Evolutionary conservation across 2,797 vertebrate genomes (phyloP).

Genomic region (Chanos chanos): DNA sequence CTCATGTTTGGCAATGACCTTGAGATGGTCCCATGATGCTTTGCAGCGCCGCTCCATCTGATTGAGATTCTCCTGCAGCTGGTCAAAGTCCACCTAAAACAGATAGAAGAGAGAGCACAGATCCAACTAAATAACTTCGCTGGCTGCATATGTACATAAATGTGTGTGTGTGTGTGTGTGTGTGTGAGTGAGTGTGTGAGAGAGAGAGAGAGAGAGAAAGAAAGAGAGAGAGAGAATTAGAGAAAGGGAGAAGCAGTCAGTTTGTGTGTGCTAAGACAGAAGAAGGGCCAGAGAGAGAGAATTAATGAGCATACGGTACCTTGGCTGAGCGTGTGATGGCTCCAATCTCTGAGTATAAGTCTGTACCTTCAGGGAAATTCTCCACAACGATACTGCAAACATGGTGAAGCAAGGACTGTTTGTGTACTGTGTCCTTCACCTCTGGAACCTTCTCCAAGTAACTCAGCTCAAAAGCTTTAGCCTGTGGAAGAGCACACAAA

Average conservation of each 20-base stretch:
- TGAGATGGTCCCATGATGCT: conserved; percentile 95
- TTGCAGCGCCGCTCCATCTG: conserved; percentile 93
- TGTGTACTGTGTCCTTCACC: conserved; percentile 93
- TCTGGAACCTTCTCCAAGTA: conserved; percentile 96
- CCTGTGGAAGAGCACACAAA: conserved; percentile 61
- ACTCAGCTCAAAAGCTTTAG: conserved; percentile 90
- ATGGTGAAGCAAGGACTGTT: conserved; percentile 91
- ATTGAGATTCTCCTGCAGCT: conserved; percentile 88
- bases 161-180: neutral
- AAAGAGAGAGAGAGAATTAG: neutral
- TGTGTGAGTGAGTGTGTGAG: neutral
- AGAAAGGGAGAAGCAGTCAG: neutral
- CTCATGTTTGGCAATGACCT: conserved; percentile 92
- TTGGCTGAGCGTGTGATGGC: conserved; percentile 91
- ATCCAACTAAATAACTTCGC: too few species aligned
- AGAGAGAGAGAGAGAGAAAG: neutral
- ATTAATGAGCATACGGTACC: conserved; percentile 60
- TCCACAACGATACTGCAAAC: conserved; percentile 88
- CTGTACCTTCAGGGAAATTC: conserved; percentile 88
- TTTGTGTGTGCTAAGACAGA: too few species aligned
- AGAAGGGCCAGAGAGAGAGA: neutral
- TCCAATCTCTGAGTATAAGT: conserved; percentile 92
- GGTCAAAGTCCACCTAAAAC: conserved; percentile 88
- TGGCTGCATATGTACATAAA: neutral
- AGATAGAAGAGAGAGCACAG: neutral